phyloP scores from a whole-genome alignment of 2,113 vertebrate species.

The Notothenia coriiceps region DNA sequence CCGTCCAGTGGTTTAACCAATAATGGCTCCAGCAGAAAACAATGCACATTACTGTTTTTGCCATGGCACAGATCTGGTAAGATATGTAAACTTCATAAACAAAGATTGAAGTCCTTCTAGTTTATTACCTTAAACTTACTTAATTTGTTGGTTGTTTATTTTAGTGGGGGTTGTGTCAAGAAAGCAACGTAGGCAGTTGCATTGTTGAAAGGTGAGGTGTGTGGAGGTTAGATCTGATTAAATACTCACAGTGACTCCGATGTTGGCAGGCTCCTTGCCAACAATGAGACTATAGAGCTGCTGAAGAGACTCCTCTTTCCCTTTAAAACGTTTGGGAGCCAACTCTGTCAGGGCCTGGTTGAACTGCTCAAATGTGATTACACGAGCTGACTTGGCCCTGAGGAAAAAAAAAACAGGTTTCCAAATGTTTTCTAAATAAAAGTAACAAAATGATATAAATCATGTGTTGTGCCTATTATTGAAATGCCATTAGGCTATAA shows the following conservation, averaged over 20 bases:
- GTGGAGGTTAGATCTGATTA: background rate
- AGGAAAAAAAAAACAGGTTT: slow-evolving; percentile 48
- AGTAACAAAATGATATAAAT: slow-evolving; percentile 13
- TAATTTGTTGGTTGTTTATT: background rate
- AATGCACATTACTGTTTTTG: background rate
- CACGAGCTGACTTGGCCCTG: slow-evolving; percentile 87
- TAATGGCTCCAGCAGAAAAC: background rate
- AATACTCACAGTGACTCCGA: slow-evolving; percentile 86
- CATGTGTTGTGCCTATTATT: background rate
- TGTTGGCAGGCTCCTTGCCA: slow-evolving; percentile 87
- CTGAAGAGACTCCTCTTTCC: slow-evolving; percentile 86
- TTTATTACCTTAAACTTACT: background rate
- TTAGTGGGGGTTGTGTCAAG: background rate
- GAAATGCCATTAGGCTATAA: background rate
- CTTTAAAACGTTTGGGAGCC: slow-evolving; percentile 87
- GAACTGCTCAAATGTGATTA: slow-evolving; percentile 90
- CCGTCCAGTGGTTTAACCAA: background rate
- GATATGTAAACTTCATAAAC: background rate
- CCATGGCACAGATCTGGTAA: background rate
- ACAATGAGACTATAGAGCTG: slow-evolving; percentile 84
- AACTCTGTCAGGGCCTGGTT: slow-evolving; percentile 88
- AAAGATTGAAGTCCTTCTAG: background rate
- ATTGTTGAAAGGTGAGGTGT: background rate
- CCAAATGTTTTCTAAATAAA: slow-evolving; percentile 17
- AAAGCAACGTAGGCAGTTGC: background rate